Evolutionary conservation across 2,888 invertebrate genomes (phyloP), one percentile per base, ranked within the genome.

Genomic region (Biston stratarius): DNA sequence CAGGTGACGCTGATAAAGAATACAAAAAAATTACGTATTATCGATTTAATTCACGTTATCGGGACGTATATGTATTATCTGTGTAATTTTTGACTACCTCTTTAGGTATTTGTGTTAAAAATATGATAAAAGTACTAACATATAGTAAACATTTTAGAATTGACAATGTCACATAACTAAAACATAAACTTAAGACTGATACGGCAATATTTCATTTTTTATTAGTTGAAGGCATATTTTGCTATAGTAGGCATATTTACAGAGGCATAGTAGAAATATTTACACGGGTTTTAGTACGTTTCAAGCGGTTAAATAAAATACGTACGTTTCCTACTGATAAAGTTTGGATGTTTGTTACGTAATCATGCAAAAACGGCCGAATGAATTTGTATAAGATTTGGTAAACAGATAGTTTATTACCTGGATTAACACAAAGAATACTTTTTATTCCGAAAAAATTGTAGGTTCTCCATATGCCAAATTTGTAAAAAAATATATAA

Each of bases 41-140:
- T 55, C 55, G 42, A 14, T 55, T 53, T 55, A 44, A 42, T 24
- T 55, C 12, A 5, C n/a, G 24, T 55, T 55, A 55, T 55, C 55
- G 12, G 7, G 6, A 55, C 24, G 40, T 24, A 24, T 55, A 44
- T 0, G 42, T 55, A 42, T 15, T 48, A 58, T 58, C 47, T 36
- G 15, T 38, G 15, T 42, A 58, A 15, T 58, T 58, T 58, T 24
- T 58, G 48, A 58, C 10, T 58, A 48, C 58, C 8, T 15, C 36
- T 15, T 12, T 42, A 55, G 42, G 42, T 42, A 44, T 55, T 42
- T 55, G 7, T 55, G 42, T 8, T 24, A 24, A 24, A 42, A 55
- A 55, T 10, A 53, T 15, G 40, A 53, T 53, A 40, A 53, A 40
- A 12, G 12, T 33, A 55, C 24, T 42, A 15, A 24, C 55, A 55